Base-by-base conservation (phyloP, 2,113 vertebrate genomes). In the Atractosteus spatula region DNA sequence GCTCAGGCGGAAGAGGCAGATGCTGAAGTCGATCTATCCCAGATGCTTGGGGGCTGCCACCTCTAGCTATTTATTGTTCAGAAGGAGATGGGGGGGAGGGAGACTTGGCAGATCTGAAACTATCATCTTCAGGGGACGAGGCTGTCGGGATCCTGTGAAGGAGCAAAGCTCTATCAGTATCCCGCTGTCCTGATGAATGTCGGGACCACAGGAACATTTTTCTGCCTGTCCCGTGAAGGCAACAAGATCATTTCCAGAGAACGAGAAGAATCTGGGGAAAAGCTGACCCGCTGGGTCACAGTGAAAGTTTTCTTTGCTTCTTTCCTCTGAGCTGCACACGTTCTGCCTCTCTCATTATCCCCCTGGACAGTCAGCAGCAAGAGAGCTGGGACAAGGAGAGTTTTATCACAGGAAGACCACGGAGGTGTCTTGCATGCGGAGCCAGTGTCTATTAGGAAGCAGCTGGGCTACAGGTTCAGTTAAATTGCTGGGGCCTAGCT, bases 221-320 rank as follows among this genome's bases (percentile, higher is more conserved):
- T 66, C 66, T 68, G 41, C n/a, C 51, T 66, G 41, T 66, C 41
- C 13, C 4, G 6, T 47, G 45, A 55, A 6, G 12, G 45, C 45
- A 8, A 41, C 14, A 17, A 66, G 42, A 66, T 14, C 64, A n/a
- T 45, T 56, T 16, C 2, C 1, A 65, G 64, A 47, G 51, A 68
- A 54, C 4, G 8, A 29, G 41, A 44, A 66, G 43, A 41, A 61
- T 29, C 3, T n/a, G 45, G 4, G 47, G 14, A 62, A 51, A 0
- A 7, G 66, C 56, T 43, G 29, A 29, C 17, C 43, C 11, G 12
- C 41, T 55, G 16, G 54, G 63, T 63, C 14, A 29, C 17, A n/a
- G 43, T 67, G 63, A 72, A 72, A 72, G 62, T 72, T 55, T 41
- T 51, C 45, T 17, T 59, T 42, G 16, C 17, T 29, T n/a, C 66